These are phyloP conservation scores for Laodelphax striatellus DNA, from an alignment of 1,140 invertebrate species.

Conservation along the genomic window DNA sequence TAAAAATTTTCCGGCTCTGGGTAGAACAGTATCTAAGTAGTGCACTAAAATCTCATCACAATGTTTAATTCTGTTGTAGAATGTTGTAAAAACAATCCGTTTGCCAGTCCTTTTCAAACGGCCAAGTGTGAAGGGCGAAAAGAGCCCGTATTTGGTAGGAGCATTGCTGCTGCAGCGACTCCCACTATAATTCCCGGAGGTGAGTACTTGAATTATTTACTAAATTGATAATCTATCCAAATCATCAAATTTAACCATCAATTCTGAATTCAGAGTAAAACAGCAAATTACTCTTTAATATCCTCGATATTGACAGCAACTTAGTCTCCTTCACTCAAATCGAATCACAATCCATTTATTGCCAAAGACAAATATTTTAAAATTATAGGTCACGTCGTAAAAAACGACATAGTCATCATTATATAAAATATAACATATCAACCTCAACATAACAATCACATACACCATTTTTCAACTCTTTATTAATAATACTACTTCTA, in stretches of 20 bases:
- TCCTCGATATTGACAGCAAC: background rate
- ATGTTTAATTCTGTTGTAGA: slow-evolving; percentile 64
- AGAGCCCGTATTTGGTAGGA: slow-evolving; percentile 37
- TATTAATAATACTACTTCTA: background rate
- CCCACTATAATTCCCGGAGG: slow-evolving; percentile 32
- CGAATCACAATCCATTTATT: too few species aligned
- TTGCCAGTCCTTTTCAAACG: slow-evolving; percentile 39
- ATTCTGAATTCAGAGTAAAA: too few species aligned
- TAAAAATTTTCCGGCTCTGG: too few species aligned
- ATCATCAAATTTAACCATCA: background rate
- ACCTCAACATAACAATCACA: too few species aligned
- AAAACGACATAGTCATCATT: too few species aligned
- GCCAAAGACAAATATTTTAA: too few species aligned
- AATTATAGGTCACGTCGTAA: too few species aligned
- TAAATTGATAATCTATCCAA: background rate
- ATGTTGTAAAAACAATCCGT: slow-evolving; percentile 58
- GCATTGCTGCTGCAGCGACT: slow-evolving; percentile 45
- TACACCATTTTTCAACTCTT: too few species aligned
- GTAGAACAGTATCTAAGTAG: too few species aligned
- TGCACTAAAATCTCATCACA: slow-evolving; percentile 18
- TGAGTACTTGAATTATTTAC: background rate
- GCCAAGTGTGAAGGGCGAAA: slow-evolving; percentile 42
- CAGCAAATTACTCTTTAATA: too few species aligned
- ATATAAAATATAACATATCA: too few species aligned
- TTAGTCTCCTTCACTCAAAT: background rate